Base-by-base conservation (phyloP, 2,797 vertebrate species). In the Sebastes alutus region DNA sequence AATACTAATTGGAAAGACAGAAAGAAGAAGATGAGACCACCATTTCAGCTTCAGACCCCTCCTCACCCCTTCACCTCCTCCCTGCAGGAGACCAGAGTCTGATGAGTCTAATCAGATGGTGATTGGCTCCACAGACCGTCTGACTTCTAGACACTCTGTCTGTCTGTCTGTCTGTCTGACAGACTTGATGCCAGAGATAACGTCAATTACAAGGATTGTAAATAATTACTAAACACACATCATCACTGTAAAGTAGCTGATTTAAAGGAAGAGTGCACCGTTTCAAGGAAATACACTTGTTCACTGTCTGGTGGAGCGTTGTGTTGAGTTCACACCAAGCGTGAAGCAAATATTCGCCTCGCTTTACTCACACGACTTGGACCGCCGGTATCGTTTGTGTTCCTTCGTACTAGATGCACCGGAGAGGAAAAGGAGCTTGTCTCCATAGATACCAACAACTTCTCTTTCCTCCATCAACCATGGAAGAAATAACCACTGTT, bases 1-100 rank as follows among this genome's bases (percentile, higher is more conserved):
- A 92, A 94, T 95, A 65, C 89, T 94, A 94, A 94, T 94, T 94
- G 85, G 71, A 80, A 64, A 80, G 83, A 75, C 54, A 77, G 83
- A 86, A 72, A 87, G 72, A 82, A 66, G 75, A 75, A 18, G 61
- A 70, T 1, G 62, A 75, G 64, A 56, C 58, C 73, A 70, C 65
- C 68, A 49, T 76, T 80, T 77, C 80, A 78, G 74, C 55, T 64
- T 46, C 49, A 80, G 18, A 16, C 14, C 27, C 46, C 32, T 7
- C 32, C 62, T 38, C 5, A 38, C 35, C 2, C 6, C n/a, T 0
- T 54, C 3, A 6, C 42, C 3, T 25, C 68, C 46, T 52, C 83
- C 23, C 90, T 81, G 88, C 88, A 78, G 87, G 88, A 80, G 77
- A 25, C 72, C 87, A 49, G 72, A 85, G 76, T 82, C 82, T 81